phyloP scores from a whole-genome alignment of 1,140 invertebrate genomes.

The Drosophila pseudoananassae region DNA sequence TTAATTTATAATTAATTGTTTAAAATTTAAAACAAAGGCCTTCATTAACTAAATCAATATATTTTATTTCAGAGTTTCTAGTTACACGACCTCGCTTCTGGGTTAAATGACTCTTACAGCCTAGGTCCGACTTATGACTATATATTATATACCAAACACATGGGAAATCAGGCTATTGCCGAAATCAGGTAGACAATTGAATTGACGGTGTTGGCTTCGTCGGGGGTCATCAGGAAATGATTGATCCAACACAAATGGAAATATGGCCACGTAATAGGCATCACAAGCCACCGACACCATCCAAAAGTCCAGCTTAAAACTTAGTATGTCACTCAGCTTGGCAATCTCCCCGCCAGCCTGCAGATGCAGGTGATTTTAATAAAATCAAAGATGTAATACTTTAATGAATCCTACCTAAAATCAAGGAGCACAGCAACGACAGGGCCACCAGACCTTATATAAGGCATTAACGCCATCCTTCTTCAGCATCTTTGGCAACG shows the following conservation, averaged over 20 bases:
- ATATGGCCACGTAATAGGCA: constrained; percentile 98
- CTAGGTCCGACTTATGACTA: constrained; percentile 51
- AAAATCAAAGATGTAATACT: not conserved
- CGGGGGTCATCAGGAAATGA: constrained; percentile 91
- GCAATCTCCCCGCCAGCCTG: constrained; percentile 89
- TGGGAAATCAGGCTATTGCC: constrained; percentile 95
- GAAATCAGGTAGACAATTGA: constrained; percentile 97
- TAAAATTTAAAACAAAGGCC: not conserved
- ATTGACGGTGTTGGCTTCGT: constrained; percentile 92
- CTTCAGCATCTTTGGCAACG: too few relatives aligned
- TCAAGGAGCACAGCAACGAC: constrained; percentile 92
- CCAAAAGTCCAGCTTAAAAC: constrained; percentile 95
- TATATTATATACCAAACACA: constrained; percentile 89
- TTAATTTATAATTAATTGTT: not conserved
- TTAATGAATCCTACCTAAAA: constrained; percentile 85
- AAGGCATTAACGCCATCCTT: too few relatives aligned
- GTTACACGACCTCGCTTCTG: constrained; percentile 20
- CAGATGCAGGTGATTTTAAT: not conserved
- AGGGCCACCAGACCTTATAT: too few relatives aligned
- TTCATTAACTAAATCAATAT: constrained; percentile 28
- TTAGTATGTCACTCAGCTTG: constrained; percentile 91
- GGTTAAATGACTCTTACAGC: constrained; percentile 69
- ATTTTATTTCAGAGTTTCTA: constrained; percentile 28
- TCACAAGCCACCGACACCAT: constrained; percentile 95
- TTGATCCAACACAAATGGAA: constrained; percentile 97